phyloP scores from a whole-genome alignment of 2,888 invertebrate species.

The Cistogaster globosa region DNA sequence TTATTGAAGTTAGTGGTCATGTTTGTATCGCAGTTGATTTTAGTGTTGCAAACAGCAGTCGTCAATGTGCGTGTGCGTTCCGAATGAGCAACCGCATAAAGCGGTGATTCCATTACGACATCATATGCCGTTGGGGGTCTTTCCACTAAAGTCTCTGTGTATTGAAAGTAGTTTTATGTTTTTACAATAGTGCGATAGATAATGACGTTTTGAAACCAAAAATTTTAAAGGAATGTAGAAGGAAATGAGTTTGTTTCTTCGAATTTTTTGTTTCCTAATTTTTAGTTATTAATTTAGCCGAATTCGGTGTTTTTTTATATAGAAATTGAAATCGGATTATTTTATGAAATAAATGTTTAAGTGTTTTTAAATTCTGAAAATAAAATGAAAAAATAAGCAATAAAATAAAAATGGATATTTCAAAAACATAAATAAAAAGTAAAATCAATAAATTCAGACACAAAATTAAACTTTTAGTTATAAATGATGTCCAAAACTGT shows the following conservation, averaged over 20 bases:
- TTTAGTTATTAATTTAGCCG: slow-evolving; percentile 58
- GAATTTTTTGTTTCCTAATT: slow-evolving; percentile 46
- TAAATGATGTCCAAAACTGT: too few relatives aligned
- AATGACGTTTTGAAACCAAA: background rate
- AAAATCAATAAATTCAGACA: too few relatives aligned
- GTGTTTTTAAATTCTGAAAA: slow-evolving; percentile 42
- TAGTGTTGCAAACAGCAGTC: slow-evolving; percentile 61
- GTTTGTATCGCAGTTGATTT: slow-evolving; percentile 67
- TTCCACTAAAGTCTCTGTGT: slow-evolving; percentile 78
- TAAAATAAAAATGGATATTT: slow-evolving; percentile 10
- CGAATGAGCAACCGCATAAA: slow-evolving; percentile 72
- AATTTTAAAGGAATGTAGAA: slow-evolving; percentile 6
- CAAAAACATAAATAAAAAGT: slow-evolving; percentile 1
- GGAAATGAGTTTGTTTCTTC: slow-evolving; percentile 15
- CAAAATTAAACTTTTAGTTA: too few relatives aligned
- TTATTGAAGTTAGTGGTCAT: slow-evolving; percentile 57
- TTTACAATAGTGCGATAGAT: slow-evolving; percentile 34
- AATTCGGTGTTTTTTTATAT: slow-evolving; percentile 41
- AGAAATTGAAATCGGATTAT: slow-evolving; percentile 47
- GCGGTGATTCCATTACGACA: slow-evolving; percentile 82
- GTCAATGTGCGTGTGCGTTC: slow-evolving; percentile 64
- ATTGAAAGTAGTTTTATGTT: slow-evolving; percentile 61
- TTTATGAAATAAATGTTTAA: slow-evolving; percentile 55
- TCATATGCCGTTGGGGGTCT: slow-evolving; percentile 77
- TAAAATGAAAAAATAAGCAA: slow-evolving; percentile 23